These are phyloP conservation scores for Hydrolagus affinis DNA, from an alignment of 2,113 vertebrate species.

Conservation along the genomic window DNA sequence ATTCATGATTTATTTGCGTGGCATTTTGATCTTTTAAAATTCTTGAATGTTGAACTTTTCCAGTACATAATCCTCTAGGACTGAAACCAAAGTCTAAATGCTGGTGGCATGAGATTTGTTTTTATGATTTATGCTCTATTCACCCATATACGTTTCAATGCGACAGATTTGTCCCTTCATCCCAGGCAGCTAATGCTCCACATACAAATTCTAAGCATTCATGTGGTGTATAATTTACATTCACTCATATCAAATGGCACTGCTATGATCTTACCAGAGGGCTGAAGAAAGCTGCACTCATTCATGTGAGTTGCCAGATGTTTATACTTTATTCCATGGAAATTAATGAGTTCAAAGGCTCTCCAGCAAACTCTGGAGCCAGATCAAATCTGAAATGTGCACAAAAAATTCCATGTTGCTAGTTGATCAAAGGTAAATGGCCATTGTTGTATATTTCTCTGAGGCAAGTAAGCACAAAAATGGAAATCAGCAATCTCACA, in stretches of 20 bases:
- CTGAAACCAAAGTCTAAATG: slow-evolving; percentile 27
- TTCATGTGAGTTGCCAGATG: background rate
- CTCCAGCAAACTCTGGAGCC: background rate
- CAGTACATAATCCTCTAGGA: background rate
- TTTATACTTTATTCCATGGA: background rate
- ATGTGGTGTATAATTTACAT: background rate
- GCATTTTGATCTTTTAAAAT: background rate
- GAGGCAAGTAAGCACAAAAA: background rate
- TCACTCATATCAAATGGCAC: background rate
- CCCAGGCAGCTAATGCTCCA: background rate
- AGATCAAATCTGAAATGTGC: background rate
- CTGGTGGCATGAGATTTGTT: background rate
- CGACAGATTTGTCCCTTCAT: background rate
- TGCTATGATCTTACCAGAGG: background rate
- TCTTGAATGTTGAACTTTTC: slow-evolving; percentile 6
- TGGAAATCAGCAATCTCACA: background rate
- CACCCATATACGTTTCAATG: background rate
- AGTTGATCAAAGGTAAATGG: background rate
- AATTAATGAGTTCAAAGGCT: background rate
- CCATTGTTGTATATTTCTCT: background rate
- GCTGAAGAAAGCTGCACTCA: slow-evolving; percentile 7
- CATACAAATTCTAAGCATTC: background rate
- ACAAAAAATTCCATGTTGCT: background rate
- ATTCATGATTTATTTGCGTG: background rate
- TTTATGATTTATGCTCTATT: background rate